Base-by-base conservation (phyloP, 1,140 invertebrate species). In the Tyrophagus putrescentiae region DNA sequence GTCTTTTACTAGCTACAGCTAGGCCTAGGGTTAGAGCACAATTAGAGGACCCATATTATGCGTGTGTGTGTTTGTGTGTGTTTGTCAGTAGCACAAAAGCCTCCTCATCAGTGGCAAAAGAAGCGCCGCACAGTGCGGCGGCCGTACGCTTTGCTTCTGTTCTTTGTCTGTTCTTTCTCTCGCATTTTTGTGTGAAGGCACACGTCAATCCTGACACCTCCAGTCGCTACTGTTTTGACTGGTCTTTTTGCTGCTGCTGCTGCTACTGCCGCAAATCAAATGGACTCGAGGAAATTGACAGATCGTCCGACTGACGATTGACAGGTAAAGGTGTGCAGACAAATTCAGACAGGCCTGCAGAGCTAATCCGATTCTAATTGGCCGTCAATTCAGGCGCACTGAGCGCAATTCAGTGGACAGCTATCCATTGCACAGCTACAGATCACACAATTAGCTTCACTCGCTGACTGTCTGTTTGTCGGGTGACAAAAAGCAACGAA, bases 171-270 rank as follows among this genome's bases (percentile, higher is more conserved):
- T n/a, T n/a, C n/a, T n/a, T n/a, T n/a, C n/a, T n/a, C n/a, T n/a
- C n/a, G n/a, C n/a, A n/a, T n/a, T n/a, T n/a, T n/a, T n/a, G n/a
- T n/a, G n/a, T n/a, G n/a, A n/a, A n/a, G n/a, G 45, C 23, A 48
- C 45, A 39, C 45, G 45, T 48, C 45, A 48, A 48, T 29, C 31
- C 31, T 48, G 45, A 48, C 45, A 48, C 21, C 21, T 7, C 21
- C 21, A 48, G 18, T 48, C 45, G 45, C 45, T 48, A 48, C 45
- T 48, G 45, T 48, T 48, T 48, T 48, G 45, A 48, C 45, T 48
- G 13, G 45, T 9, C 21, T n/a, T n/a, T n/a, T n/a, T n/a, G n/a
- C n/a, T n/a, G n/a, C n/a, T n/a, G n/a, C n/a, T n/a, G n/a, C n/a
- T 13, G 36, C 36, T 21, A 48, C 31, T 29, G 45, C 18, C 7